Conservation (phyloP, 2,888 invertebrate species). For the Lysandra coridon region DNA sequence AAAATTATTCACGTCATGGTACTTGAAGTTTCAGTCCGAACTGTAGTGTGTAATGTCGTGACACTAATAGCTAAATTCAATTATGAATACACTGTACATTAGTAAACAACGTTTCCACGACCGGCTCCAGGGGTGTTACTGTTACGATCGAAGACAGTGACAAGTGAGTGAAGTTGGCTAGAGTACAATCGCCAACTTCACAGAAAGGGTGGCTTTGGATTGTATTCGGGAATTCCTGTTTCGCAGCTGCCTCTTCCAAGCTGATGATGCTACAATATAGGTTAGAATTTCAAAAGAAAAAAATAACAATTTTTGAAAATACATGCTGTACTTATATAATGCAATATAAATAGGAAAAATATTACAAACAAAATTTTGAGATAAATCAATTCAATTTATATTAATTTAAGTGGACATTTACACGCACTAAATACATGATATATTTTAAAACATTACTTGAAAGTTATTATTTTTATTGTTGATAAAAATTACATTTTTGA, state of each 20-base stretch:
- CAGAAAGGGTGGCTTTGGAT: background rate
- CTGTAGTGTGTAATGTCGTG: background rate
- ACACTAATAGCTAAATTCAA: background rate
- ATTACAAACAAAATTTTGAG: background rate
- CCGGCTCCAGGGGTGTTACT: slow-evolving; percentile 11
- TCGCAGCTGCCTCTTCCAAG: background rate
- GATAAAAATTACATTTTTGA: background rate
- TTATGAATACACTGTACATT: background rate
- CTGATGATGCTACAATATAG: background rate
- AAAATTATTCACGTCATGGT: background rate
- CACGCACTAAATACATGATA: background rate
- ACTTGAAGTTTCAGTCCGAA: background rate
- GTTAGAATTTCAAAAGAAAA: background rate
- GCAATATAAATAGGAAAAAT: background rate
- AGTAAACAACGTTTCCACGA: slow-evolving; percentile 12
- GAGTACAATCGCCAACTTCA: slow-evolving; percentile 1
- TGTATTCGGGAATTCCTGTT: background rate
- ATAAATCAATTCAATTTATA: background rate
- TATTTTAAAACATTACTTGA: background rate
- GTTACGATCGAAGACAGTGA: slow-evolving; percentile 26
- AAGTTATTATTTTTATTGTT: background rate
- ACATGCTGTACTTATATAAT: background rate
- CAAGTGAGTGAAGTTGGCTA: slow-evolving; percentile 17
- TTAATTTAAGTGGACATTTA: background rate
- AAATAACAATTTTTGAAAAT: background rate